Evolutionary conservation across 2,113 vertebrate genomes (phyloP).

Genomic region (Notiomystis cincta): DNA sequence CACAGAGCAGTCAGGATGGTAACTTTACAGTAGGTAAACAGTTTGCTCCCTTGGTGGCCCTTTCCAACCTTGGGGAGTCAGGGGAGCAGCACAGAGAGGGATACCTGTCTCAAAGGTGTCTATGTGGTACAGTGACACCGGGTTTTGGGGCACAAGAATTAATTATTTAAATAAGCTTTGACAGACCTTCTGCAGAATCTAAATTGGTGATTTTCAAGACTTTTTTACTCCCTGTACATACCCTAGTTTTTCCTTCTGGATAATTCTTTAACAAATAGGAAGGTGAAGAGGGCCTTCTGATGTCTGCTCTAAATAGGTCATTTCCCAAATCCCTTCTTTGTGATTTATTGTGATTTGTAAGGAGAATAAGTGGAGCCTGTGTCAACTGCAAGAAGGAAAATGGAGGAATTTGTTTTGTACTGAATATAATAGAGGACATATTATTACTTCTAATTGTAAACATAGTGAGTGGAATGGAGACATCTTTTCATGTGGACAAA

Average conservation of each 20-base stretch:
- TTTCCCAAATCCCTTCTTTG: not conserved
- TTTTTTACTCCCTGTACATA: not conserved
- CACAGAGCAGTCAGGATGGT: rapidly evolving
- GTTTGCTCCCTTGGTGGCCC: not conserved
- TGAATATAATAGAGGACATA: not conserved
- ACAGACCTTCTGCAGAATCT: not conserved
- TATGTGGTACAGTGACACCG: not conserved
- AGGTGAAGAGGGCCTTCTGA: not conserved
- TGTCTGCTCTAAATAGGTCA: not conserved
- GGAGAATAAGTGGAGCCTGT: not conserved
- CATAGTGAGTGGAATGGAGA: not conserved
- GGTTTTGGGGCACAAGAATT: not conserved
- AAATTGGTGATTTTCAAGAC: not conserved
- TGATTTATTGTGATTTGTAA: not conserved
- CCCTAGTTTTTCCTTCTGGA: not conserved
- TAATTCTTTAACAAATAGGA: not conserved
- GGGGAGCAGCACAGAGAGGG: not conserved
- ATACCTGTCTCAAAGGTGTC: not conserved
- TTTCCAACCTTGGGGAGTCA: not conserved
- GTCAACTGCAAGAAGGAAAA: not conserved
- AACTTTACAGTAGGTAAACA: not conserved
- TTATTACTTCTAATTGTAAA: not conserved
- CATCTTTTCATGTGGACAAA: not conserved
- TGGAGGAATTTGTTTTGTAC: not conserved
- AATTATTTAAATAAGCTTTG: not conserved